These are phyloP conservation scores for Falco peregrinus DNA, from an alignment of 2,797 vertebrate genomes.

Conservation along the genomic window DNA sequence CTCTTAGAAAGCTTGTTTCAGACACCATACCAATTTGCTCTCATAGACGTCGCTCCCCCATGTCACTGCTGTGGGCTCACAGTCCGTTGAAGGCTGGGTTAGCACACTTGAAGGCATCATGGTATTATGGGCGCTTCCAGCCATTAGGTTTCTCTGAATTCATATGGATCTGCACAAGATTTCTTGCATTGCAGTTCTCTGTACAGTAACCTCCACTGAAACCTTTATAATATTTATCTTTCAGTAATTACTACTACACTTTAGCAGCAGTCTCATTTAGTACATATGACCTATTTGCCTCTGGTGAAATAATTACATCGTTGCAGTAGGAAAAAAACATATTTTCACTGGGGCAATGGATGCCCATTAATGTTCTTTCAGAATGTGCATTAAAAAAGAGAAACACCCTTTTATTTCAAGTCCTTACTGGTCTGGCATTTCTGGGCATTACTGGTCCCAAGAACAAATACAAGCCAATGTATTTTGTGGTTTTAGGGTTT, in stretches of 20 bases:
- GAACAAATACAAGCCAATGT: background rate
- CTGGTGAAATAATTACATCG: background rate
- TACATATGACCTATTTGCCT: background rate
- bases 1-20: background rate
- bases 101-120: background rate
- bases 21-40: background rate
- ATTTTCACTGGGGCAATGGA: background rate
- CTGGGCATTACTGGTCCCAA: background rate
- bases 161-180: background rate
- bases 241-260: background rate
- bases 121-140: background rate
- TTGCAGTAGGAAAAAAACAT: background rate
- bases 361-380: background rate
- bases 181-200: background rate
- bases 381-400: background rate
- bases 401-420: background rate
- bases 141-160: background rate
- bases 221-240: background rate
- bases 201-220: background rate
- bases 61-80: background rate
- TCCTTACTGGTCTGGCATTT: background rate
- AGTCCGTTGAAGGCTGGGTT: background rate
- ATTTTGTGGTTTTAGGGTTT: constrained; percentile 83
- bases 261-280: background rate
- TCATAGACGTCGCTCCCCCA: background rate